Evolutionary conservation across 35 echinoderm and acorn worm genomes (phyloP).

Genomic region (Eucidaris tribuloides): DNA sequence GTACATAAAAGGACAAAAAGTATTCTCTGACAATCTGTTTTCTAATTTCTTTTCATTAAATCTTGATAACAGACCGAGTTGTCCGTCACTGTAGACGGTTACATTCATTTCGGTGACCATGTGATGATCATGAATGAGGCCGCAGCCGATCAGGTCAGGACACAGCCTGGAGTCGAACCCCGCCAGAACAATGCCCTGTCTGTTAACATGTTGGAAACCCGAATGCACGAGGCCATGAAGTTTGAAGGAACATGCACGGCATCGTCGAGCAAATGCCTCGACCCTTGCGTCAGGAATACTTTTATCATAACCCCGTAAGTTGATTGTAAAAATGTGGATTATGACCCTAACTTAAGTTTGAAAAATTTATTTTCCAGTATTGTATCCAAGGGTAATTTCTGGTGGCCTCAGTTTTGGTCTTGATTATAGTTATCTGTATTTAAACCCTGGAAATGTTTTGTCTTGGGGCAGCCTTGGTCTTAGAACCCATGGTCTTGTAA

Average conservation of each 20-base stretch:
- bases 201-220: slow-evolving; percentile 79
- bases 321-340: too few relatives aligned
- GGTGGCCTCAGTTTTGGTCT: too few relatives aligned
- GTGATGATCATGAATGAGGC: slow-evolving; percentile 92
- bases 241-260: slow-evolving; percentile 80
- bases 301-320: slow-evolving; percentile 99
- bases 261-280: slow-evolving; percentile 51
- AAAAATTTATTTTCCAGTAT: too few relatives aligned
- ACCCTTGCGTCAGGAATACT: slow-evolving; percentile 82
- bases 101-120: slow-evolving; percentile 85
- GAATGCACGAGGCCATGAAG: slow-evolving; percentile 74
- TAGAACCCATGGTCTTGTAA: too few relatives aligned
- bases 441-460: too few relatives aligned
- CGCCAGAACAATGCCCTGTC: slow-evolving; percentile 67
- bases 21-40: not conserved
- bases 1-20: not conserved
- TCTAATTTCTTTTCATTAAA: not conserved
- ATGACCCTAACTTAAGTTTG: too few relatives aligned
- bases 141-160: slow-evolving; percentile 49
- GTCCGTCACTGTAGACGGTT: slow-evolving; percentile 79
- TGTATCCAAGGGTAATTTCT: too few relatives aligned
- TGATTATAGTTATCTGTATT: too few relatives aligned
- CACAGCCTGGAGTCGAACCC: slow-evolving; percentile 63
- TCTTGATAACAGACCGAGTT: slow-evolving; percentile 54
- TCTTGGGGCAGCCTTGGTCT: too few relatives aligned